These are phyloP conservation scores for Epicampocera succincta DNA, from an alignment of 2,888 invertebrate genomes.

Conservation along the genomic window DNA sequence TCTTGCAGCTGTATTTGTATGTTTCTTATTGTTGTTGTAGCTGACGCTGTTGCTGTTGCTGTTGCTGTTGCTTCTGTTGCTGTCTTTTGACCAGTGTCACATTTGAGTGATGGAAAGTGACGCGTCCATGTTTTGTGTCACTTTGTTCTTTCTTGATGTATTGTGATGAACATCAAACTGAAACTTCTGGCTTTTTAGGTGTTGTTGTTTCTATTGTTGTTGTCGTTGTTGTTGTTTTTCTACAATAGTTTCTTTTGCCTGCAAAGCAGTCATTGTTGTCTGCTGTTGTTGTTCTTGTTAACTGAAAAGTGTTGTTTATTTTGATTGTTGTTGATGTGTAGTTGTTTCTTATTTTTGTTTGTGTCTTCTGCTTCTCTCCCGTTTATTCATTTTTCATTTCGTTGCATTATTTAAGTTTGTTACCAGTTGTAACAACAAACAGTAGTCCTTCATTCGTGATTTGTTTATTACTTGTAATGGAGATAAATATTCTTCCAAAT, in stretches of 20 bases:
- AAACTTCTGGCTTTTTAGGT: constrained; percentile 51
- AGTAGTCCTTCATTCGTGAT: constrained; percentile 59
- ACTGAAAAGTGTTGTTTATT: constrained; percentile 30
- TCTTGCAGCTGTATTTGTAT: constrained; percentile 37
- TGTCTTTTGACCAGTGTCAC: constrained; percentile 73
- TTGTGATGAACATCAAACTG: constrained; percentile 78
- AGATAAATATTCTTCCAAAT: constrained; percentile 67
- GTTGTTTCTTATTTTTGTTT: not conserved
- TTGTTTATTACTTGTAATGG: constrained; percentile 69
- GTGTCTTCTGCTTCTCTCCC: not conserved
- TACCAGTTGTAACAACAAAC: constrained; percentile 40
- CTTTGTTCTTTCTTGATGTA: constrained; percentile 78
- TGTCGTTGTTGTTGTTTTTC: constrained; percentile 30
- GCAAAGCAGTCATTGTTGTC: constrained; percentile 62
- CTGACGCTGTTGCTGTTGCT: constrained; percentile 12
- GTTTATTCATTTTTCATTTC: constrained; percentile 48
- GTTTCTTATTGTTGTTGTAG: not conserved
- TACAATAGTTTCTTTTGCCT: not conserved
- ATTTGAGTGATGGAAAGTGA: constrained; percentile 81
- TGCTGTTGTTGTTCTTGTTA: constrained; percentile 42
- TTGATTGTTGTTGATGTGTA: constrained; percentile 29
- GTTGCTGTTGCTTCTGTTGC: constrained; percentile 42
- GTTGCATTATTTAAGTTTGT: constrained; percentile 32
- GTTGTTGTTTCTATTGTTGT: too few species aligned
- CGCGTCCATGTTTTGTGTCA: constrained; percentile 81